These are phyloP conservation scores for Calameuta filiformis DNA, from an alignment of 2,888 invertebrate species.

Conservation along the genomic window DNA sequence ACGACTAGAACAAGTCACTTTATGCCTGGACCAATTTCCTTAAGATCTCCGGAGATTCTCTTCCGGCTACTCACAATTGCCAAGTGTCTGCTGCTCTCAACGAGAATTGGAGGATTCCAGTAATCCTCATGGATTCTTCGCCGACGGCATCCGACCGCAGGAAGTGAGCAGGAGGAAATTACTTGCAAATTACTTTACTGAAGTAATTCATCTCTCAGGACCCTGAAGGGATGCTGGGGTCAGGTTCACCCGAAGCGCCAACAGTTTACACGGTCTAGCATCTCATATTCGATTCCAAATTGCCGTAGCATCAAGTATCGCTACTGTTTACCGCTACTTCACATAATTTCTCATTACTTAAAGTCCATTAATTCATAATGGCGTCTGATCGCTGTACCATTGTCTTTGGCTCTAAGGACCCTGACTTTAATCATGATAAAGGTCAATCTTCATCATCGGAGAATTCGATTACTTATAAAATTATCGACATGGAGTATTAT, in stretches of 20 bases:
- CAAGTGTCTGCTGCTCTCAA: neutral
- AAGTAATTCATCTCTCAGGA: slow-evolving; percentile 50
- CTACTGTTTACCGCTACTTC: neutral
- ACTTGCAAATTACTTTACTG: slow-evolving; percentile 53
- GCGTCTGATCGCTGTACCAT: neutral
- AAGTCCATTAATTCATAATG: neutral
- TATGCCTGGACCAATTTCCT: neutral
- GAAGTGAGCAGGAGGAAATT: slow-evolving; percentile 52
- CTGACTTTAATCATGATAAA: neutral
- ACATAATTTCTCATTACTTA: neutral
- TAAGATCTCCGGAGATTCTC: neutral
- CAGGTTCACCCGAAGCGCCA: neutral
- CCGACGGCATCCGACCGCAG: slow-evolving; percentile 44
- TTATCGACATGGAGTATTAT: neutral
- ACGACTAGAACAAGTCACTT: neutral
- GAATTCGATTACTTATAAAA: neutral
- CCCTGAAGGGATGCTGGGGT: slow-evolving; percentile 19
- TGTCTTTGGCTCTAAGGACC: neutral
- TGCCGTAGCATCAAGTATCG: neutral
- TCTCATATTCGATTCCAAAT: neutral
- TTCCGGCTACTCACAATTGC: neutral
- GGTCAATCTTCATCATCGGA: neutral
- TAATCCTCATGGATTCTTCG: neutral
- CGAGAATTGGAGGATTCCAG: neutral
- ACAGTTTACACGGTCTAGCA: neutral